Base-by-base conservation (phyloP, 2,113 vertebrate genomes). In the Cacatua alba region DNA sequence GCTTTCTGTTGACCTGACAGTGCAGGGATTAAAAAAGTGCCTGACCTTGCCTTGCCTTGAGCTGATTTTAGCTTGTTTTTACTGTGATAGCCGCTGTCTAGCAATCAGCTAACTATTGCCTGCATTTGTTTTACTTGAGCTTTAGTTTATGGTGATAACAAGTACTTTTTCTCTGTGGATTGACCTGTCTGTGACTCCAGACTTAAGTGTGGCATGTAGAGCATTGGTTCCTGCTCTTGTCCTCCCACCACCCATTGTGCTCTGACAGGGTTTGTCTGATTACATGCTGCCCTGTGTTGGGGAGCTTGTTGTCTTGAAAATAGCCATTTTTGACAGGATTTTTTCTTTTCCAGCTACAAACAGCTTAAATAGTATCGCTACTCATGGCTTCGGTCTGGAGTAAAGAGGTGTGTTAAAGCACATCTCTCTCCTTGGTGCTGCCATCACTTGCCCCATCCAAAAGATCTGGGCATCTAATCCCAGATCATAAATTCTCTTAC, bases 151-250 rank as follows among this genome's bases (percentile, higher is more conserved):
- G 46, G 16, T 43, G 51, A 63, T 49, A 84, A 37, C 13, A 77
- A 70, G 24, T 46, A 82, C 44, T 51, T 80, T n/a, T 29, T 29
- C 23, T 59, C n/a, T 64, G 8, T 43, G 33, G 18, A 52, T 1
- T 90, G 92, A 62, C 59, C 68, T 70, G 71, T 24, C 51, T 68
- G 59, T 57, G 63, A 80, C 53, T 79, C 68, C n/a, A 65, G 59
- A 68, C 8, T 55, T 41, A 92, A 77, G 17, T 1, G 2, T n/a
- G 17, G 16, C 8, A 4, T 43, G 31, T 43, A 62, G 51, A 88
- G 6, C 2, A 1, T 0, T 1, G 1, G 9, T 16, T 65, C 24
- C 11, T 5, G 7, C 9, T 76, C 26, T 51, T 3, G 2, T 72
- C 28, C 21, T 68, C 44, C 67, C n/a, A 65, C 28, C 24, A 49